Evolutionary conservation across 2,113 vertebrate species (phyloP), one percentile per base, ranked within the genome.

Genomic region (Upupa epops): DNA sequence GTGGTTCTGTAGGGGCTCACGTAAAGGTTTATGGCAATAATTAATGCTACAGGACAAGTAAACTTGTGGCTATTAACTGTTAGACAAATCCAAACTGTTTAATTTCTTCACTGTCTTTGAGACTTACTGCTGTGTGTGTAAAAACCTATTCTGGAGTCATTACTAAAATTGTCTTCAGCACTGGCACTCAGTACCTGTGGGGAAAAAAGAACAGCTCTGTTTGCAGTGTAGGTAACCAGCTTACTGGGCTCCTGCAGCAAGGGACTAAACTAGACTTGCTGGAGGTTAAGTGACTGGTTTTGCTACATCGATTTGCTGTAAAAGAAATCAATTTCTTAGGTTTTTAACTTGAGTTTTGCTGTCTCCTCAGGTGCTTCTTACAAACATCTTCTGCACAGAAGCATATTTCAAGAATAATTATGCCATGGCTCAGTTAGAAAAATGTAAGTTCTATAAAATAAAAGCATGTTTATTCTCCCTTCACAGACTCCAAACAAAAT

Each of bases 331-430:
- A 31, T 54, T 54, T 24, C 6, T 10, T 25, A 1, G 13, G 73
- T 76, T 76, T 61, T 66, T 6, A 85, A 24, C 19, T 42, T 22
- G 42, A 40, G 4, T 15, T 82, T 22, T 79, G 10, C 29, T 93
- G 1, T 28, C 80, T 81, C 76, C 65, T 24, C 94, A 99, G 99
- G 97, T 99, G 91, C 97, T 99, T 52, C 97, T 99, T 68, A 95
- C 98, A 34, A 98, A 98, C 95, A 98, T 98, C 18, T 99, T 99
- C 97, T 99, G 98, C 94, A 89, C 59, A 1, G 98, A 99, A 12
- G 98, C 98, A 1, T 98, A 97, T 94, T 98, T 98, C 96, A 98
- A 98, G 97, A 99, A 99, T 91, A 98, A 98, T 96, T 99, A 98
- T 83, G 64, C 95, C 90, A 92, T 99, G 95, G 58, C 96, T 93